phyloP scores from a whole-genome alignment of 2,113 vertebrate species.

The Sylvia atricapilla region DNA sequence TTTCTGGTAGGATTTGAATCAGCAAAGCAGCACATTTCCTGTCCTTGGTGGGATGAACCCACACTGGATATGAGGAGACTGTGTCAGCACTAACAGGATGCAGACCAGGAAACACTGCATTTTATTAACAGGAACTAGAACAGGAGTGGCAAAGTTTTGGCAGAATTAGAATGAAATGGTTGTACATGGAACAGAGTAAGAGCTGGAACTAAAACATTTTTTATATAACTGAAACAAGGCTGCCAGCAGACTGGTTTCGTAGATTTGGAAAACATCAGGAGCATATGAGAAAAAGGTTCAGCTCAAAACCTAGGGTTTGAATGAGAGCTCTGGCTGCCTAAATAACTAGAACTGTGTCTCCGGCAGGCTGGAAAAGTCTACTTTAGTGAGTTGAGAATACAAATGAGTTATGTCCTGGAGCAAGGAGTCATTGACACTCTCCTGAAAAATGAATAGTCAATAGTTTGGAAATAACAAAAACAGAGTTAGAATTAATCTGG shows the following conservation, averaged over 20 bases:
- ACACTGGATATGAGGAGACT: not conserved
- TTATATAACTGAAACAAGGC: not conserved
- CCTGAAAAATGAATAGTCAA: not conserved
- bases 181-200: not conserved
- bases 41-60: not conserved
- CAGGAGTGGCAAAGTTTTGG: not conserved
- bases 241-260: not conserved
- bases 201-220: not conserved
- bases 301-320: not conserved
- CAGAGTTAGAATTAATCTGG: not conserved
- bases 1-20: conserved; percentile 5
- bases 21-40: conserved; percentile 40
- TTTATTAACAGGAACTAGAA: conserved; percentile 31
- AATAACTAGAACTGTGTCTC: not conserved
- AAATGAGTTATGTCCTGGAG: not conserved
- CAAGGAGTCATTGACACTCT: not conserved
- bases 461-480: not conserved
- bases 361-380: not conserved
- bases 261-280: not conserved
- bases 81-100: conserved; percentile 35
- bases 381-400: not conserved
- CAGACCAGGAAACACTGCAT: conserved; percentile 2
- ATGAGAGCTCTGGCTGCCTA: not conserved
- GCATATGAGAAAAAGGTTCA: not conserved
- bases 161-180: not conserved